Conservation (phyloP, 1,140 invertebrate species). For the Scaptomyza montana region DNA sequence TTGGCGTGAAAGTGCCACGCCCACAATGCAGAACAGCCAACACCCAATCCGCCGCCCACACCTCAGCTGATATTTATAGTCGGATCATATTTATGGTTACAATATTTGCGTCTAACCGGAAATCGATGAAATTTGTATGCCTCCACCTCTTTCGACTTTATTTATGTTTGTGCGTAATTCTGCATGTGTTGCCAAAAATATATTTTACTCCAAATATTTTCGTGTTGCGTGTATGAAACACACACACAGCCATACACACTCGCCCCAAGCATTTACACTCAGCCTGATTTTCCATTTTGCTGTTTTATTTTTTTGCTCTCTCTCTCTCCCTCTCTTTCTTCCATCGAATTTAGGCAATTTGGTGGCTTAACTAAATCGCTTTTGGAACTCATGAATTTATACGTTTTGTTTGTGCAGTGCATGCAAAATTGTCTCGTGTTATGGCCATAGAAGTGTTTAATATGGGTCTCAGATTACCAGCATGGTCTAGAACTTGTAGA, state of each 20-base stretch:
- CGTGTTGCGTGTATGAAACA: constrained; percentile 20
- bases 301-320: constrained; percentile 12
- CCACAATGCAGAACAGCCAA: constrained; percentile 33
- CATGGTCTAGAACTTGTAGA: constrained; percentile 23
- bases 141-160: constrained; percentile 59
- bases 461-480: constrained; percentile 19
- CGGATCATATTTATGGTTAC: constrained; percentile 80
- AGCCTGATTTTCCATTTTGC: constrained; percentile 69
- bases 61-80: constrained; percentile 68
- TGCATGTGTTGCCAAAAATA: constrained; percentile 55
- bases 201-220: constrained; percentile 44
- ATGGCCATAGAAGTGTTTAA: constrained; percentile 43
- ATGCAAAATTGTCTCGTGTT: constrained; percentile 59
- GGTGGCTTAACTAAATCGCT: constrained; percentile 78
- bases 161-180: constrained; percentile 66
- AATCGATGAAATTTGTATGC: constrained; percentile 82
- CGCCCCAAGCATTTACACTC: constrained; percentile 61
- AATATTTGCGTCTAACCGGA: constrained; percentile 82
- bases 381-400: constrained; percentile 76
- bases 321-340: constrained; percentile 25
- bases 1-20: constrained; percentile 78
- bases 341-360: constrained; percentile 78
- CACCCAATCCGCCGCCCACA: constrained; percentile 30
- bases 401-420: constrained; percentile 78
- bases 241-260: not conserved